phyloP scores from a whole-genome alignment of 2,797 vertebrate species.

The Spea hammondii region DNA sequence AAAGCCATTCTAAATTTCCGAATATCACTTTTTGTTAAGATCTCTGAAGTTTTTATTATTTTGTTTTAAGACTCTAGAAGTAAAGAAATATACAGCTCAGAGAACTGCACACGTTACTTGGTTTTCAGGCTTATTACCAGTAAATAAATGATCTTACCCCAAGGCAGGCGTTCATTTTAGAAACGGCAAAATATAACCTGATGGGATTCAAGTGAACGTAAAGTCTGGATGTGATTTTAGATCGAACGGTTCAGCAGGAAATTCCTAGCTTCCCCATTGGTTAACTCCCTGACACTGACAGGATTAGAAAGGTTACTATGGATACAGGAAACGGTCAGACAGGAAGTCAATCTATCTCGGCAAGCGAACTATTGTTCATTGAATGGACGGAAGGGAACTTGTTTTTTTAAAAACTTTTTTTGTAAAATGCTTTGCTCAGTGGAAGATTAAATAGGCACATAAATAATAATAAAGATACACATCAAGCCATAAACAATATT shows the following conservation, averaged over 20 bases:
- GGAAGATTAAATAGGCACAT: too few species aligned
- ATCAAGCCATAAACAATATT: too few species aligned
- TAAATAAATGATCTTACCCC: slow-evolving; percentile 64
- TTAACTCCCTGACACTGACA: slow-evolving; percentile 58
- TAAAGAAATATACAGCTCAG: too few species aligned
- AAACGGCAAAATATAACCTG: not conserved
- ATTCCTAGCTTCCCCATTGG: slow-evolving; percentile 60
- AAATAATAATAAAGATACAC: too few species aligned
- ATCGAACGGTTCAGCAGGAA: slow-evolving; percentile 68
- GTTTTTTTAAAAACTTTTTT: not conserved
- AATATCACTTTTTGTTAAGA: too few species aligned
- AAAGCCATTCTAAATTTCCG: too few species aligned
- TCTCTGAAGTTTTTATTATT: too few species aligned
- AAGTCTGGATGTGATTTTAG: not conserved
- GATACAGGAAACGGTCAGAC: slow-evolving; percentile 77
- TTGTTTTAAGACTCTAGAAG: too few species aligned
- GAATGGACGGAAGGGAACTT: slow-evolving; percentile 31
- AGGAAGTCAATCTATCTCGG: slow-evolving; percentile 74
- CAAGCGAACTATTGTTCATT: slow-evolving; percentile 66
- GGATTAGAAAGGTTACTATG: slow-evolving; percentile 71
- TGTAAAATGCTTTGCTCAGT: too few species aligned
- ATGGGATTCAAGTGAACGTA: too few species aligned
- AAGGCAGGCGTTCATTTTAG: slow-evolving; percentile 59
- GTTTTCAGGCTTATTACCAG: not conserved
- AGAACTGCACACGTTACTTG: too few species aligned